phyloP scores from a whole-genome alignment of 1,140 invertebrate species.

The Pteromalus puparum region DNA sequence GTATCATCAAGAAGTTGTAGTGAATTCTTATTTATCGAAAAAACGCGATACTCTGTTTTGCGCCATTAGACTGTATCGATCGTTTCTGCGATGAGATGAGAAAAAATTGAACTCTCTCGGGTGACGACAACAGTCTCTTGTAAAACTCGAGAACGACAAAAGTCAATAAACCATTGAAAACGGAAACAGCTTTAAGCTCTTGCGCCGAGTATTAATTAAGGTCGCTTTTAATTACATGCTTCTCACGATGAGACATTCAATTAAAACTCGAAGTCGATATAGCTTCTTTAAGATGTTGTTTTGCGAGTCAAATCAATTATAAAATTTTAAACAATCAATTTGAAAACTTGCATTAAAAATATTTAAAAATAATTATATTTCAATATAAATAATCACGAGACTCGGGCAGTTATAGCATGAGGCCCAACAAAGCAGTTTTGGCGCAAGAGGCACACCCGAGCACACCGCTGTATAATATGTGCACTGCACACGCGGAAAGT shows the following conservation, averaged over 20 bases:
- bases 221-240: conserved; percentile 37
- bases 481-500: too few species aligned
- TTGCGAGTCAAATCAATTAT: background rate
- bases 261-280: conserved; percentile 24
- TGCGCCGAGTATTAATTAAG: conserved; percentile 43
- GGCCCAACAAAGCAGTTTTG: too few species aligned
- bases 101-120: background rate
- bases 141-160: conserved; percentile 10
- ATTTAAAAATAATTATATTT: too few species aligned
- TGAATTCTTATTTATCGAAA: background rate
- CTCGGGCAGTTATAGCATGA: too few species aligned
- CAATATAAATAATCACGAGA: background rate
- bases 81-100: background rate
- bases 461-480: too few species aligned
- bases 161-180: conserved; percentile 35
- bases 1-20: background rate
- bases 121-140: background rate
- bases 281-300: background rate
- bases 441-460: too few species aligned
- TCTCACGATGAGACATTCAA: conserved; percentile 25
- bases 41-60: background rate
- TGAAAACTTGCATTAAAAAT: background rate
- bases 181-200: background rate
- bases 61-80: background rate
- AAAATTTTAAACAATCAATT: background rate